phyloP scores from a whole-genome alignment of 2,113 vertebrate species.

The Perccottus glenii region DNA sequence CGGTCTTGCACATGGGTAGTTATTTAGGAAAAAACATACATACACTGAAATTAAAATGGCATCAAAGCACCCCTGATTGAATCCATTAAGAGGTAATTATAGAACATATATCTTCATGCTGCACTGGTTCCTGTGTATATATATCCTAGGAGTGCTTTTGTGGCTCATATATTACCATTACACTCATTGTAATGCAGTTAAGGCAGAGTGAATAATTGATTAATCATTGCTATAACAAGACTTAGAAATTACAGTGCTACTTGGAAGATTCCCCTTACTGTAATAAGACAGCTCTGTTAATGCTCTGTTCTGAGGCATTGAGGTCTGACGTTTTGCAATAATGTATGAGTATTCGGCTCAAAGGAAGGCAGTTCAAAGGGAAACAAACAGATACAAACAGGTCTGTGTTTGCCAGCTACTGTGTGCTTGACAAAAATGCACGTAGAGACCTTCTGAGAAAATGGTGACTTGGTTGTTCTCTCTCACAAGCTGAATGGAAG shows the following conservation, averaged over 20 bases:
- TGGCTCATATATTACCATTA: slow-evolving; percentile 29
- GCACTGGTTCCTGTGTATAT: neutral
- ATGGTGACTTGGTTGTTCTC: slow-evolving; percentile 50
- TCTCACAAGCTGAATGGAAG: slow-evolving; percentile 2
- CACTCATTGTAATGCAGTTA: slow-evolving; percentile 45
- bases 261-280: slow-evolving; percentile 39
- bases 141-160: neutral
- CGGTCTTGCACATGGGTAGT: too few species aligned
- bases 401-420: slow-evolving; percentile 64
- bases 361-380: slow-evolving; percentile 46
- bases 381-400: slow-evolving; percentile 67
- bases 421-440: slow-evolving; percentile 36
- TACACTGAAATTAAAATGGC: too few species aligned
- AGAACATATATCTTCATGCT: neutral
- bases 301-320: slow-evolving; percentile 36
- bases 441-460: slow-evolving; percentile 18
- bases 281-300: slow-evolving; percentile 58
- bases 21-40: too few species aligned
- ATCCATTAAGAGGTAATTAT: neutral
- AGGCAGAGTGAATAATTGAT: slow-evolving; percentile 63
- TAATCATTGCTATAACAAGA: slow-evolving; percentile 59
- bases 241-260: slow-evolving; percentile 55
- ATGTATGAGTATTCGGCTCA: slow-evolving; percentile 57
- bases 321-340: slow-evolving; percentile 48
- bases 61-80: neutral